These are phyloP conservation scores for Odontamblyopus lacepedii DNA, from an alignment of 2,797 vertebrate species.

Conservation along the genomic window DNA sequence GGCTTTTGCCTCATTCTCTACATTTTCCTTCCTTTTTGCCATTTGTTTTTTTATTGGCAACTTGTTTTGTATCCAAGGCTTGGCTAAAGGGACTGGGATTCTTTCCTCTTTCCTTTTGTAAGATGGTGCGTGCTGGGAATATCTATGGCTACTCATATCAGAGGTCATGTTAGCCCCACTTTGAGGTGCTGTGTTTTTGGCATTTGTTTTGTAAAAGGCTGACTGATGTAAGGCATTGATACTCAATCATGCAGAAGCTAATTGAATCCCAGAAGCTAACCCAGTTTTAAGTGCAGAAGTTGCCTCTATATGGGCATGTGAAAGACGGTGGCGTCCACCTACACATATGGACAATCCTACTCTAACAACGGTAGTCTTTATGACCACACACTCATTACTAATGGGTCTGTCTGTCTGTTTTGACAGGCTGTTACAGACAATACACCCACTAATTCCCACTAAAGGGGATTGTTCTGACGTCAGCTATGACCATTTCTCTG, in stretches of 20 bases:
- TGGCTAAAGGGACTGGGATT: conserved; percentile 55
- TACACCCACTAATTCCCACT: background rate
- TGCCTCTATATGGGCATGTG: conserved; percentile 40
- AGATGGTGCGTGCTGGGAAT: conserved; percentile 76
- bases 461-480: background rate
- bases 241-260: conserved; percentile 83
- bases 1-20: conserved; percentile 75
- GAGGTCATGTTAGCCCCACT: conserved; percentile 79
- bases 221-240: conserved; percentile 86
- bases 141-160: conserved; percentile 85
- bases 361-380: conserved; percentile 17
- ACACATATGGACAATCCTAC: conserved; percentile 16
- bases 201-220: conserved; percentile 80
- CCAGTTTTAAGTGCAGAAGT: conserved; percentile 59
- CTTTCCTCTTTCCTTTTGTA: conserved; percentile 65
- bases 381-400: conserved; percentile 5
- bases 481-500: background rate
- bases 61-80: conserved; percentile 71
- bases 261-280: conserved; percentile 81
- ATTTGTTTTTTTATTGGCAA: conserved; percentile 77
- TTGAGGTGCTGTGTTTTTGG: conserved; percentile 71
- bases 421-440: background rate
- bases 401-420: background rate
- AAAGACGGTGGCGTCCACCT: conserved; percentile 44
- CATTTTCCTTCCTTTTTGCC: conserved; percentile 72